Evolutionary conservation across 1,140 invertebrate species (phyloP), one percentile per base, ranked within the genome.

Genomic region (Megalopta genalis): DNA sequence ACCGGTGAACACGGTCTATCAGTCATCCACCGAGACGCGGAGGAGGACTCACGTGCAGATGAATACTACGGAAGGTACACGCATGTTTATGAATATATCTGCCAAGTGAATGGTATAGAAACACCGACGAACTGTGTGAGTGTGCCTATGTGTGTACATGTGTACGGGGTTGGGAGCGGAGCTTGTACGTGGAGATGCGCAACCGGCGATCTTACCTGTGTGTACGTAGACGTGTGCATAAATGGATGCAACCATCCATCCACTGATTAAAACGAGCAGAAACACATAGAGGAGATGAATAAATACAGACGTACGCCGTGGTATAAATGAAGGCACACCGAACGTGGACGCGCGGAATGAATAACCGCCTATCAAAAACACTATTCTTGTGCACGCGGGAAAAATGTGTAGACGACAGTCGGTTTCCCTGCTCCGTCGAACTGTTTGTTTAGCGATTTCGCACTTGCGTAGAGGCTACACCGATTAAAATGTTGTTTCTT

Each of bases 181-280:
- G 32, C 46, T 46, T 39, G 25, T 25, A 64, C 27, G n/a, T 42
- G 37, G 12, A n/a, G n/a, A 18, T 12, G 16, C 39, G 18, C 21
- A 37, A 18, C 18, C 21, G 27, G 21, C 21, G 12, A 25, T 27
- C 62, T 27, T 25, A 27, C 25, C 23, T 72, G 60, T 64, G 32
- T 42, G 18, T 23, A n/a, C n/a, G 18, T n/a, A 27, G 23, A 60
- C 57, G 39, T n/a, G 46, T 37, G 65, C 76, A 72, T 72, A 78
- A 78, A 78, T 72, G 71, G 76, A 65, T 42, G 60, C 69, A 78
- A 78, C 76, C 69, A 78, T 72, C 76, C 76, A 72, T 78, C 60
- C 54, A 54, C 76, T 72, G 76, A 78, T 78, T 78, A 78, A 72
- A 78, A 78, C 60, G 60, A 78, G 32, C 49, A 60, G 37, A 78